Conservation (phyloP, 2,113 vertebrate genomes). For the Psilopsiagon aymara region DNA sequence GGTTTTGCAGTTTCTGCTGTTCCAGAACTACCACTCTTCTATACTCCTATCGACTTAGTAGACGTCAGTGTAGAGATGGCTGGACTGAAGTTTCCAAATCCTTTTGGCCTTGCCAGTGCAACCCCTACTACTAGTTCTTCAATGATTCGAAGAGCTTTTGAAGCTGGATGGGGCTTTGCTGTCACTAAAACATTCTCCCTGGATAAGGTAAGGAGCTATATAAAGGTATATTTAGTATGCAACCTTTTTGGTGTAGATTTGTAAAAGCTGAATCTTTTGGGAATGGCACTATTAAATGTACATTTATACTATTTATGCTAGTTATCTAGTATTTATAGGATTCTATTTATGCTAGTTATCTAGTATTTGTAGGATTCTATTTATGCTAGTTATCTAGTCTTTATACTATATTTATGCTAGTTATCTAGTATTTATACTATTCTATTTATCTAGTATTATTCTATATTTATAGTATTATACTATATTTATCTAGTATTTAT, state of each 20-base stretch:
- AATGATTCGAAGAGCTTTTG: conserved; percentile 93
- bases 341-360: no score
- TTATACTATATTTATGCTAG: no score
- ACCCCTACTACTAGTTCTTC: conserved; percentile 88
- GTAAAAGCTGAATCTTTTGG: background rate
- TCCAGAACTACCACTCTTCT: conserved; percentile 87
- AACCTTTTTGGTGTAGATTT: background rate
- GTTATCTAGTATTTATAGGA: background rate
- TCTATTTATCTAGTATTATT: no score
- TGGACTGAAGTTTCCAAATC: conserved; percentile 88
- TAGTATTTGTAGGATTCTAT: no score
- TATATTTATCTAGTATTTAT: no score
- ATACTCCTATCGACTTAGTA: conserved; percentile 86
- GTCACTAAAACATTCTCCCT: conserved; percentile 93
- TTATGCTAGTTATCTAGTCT: no score
- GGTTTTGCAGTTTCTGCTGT: conserved; percentile 71
- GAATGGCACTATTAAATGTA: background rate
- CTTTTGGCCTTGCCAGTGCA: conserved; percentile 92
- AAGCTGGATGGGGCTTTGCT: conserved; percentile 92
- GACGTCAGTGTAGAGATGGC: conserved; percentile 89
- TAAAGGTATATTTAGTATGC: background rate
- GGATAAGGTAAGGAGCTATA: conserved; percentile 80
- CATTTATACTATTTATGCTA: background rate
- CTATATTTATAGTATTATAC: no score
- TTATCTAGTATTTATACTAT: no score